Evolutionary conservation across 2,888 invertebrate species (phyloP), one percentile per base, ranked within the genome.

Genomic region (Drymonia ruficornis): DNA sequence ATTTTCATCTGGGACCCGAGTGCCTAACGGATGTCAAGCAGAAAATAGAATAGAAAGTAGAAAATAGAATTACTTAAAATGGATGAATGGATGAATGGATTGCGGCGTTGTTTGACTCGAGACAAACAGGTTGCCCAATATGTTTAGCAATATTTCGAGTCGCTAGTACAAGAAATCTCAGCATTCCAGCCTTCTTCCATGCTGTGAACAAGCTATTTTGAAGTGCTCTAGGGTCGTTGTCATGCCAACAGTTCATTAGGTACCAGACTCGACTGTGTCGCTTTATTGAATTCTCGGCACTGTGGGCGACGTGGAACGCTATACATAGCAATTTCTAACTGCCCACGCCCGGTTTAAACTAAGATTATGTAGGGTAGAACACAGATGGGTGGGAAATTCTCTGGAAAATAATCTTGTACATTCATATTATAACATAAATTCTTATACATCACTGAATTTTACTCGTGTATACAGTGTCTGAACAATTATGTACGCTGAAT

Each of bases 271-370:
- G n/a, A n/a, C n/a, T 55, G 58, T 60, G 63, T 59, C 53, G 52
- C 53, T 44, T 67, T 66, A 71, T 72, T 66, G 56, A 71, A 71
- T 69, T 57, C 70, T 46, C 55, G 60, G 58, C 71, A 57, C 62
- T 60, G 62, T 56, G 55, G 53, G 40, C 28, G 56, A 56, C 58
- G 62, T 49, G 63, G 42, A 58, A 52, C 49, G 46, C 38, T n/a
- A 36, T 36, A 36, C 13, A 36, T n/a, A n/a, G 13, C 13, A 13
- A n/a, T n/a, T 36, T n/a, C n/a, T n/a, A 36, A 36, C n/a, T 6
- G n/a, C 13, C 36, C 13, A 31, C 31, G 31, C 31, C 9, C 9
- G 31, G 2, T 31, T n/a, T n/a, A n/a, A 11, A 36, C 1, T n/a
- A n/a, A 7, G 2, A 36, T 36, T 36, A 36, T 36, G 36, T n/a